A percentile compares a stretch with the other conserved stretches of the same genome.
Conservation (phyloP, 2,888 invertebrate species). For the Rhaphigaster nebulosa region DNA sequence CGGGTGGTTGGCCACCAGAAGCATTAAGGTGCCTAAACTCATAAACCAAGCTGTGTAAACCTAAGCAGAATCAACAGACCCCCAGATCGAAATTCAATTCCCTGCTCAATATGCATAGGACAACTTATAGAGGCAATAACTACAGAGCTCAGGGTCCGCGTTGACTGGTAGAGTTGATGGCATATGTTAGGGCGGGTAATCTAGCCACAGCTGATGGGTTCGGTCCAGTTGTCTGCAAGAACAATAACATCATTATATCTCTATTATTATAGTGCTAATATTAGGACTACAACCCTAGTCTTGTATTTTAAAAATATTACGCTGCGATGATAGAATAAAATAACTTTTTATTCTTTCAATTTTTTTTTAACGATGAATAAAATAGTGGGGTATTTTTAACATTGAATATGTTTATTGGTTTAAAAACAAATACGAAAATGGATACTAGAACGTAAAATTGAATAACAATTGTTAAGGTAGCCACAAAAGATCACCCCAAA, state of each 20-base stretch:
- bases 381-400: no score
- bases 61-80: neutral
- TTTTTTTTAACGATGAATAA: no score
- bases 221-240: neutral
- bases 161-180: neutral
- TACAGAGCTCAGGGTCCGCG: neutral
- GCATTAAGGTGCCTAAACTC: neutral
- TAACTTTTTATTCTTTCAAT: no score
- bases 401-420: no score
- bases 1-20: neutral
- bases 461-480: no score
- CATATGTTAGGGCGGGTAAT: constrained; percentile 8
- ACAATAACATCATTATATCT: neutral
- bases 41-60: neutral
- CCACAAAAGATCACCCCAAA: no score
- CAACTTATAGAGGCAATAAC: constrained; percentile 34
- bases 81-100: constrained; percentile 12
- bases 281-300: no score
- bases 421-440: no score
- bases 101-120: constrained; percentile 23
- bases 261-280: neutral
- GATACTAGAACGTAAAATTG: no score
- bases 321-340: no score
- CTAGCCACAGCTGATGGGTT: neutral
- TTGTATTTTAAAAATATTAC: no score